phyloP scores from a whole-genome alignment of 2,113 vertebrate genomes.

The Chamaetylas fuelleborni region DNA sequence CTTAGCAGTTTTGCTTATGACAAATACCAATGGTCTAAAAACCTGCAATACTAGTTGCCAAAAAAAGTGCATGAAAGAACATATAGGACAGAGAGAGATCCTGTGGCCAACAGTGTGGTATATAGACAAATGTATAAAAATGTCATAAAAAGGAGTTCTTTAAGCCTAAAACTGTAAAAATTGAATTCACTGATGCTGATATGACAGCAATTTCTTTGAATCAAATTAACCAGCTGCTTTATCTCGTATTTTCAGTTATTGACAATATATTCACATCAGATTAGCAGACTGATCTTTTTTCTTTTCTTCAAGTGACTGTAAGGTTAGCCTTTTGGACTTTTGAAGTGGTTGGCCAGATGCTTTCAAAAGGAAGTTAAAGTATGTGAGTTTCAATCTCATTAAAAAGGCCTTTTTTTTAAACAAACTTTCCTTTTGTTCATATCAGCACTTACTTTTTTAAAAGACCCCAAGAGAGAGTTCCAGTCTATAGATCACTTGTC shows the following conservation, averaged over 20 bases:
- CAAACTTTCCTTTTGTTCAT: conserved; percentile 68
- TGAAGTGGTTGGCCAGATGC: conserved; percentile 48
- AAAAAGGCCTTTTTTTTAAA: conserved; percentile 38
- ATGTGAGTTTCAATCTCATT: conserved; percentile 56
- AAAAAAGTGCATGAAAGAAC: not conserved
- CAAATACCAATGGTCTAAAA: not conserved
- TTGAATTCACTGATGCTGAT: not conserved
- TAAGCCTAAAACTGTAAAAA: not conserved
- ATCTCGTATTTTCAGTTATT: conserved; percentile 24
- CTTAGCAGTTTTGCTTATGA: not conserved
- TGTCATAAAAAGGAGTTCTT: not conserved
- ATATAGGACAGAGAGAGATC: not conserved
- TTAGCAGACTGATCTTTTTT: not conserved
- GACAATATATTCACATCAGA: conserved; percentile 14
- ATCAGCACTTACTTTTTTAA: conserved; percentile 60
- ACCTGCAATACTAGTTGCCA: not conserved
- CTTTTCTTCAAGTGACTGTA: conserved; percentile 15
- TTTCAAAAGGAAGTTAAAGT: conserved; percentile 64
- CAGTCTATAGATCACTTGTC: conserved; percentile 55
- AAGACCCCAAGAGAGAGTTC: conserved; percentile 62
- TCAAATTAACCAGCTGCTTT: not conserved
- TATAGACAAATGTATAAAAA: not conserved
- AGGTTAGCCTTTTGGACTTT: conserved; percentile 43
- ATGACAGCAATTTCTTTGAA: not conserved
- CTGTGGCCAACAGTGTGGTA: not conserved